Evolutionary conservation across 2,888 invertebrate genomes (phyloP).

Genomic region (Pachliopta kotzebuea): DNA sequence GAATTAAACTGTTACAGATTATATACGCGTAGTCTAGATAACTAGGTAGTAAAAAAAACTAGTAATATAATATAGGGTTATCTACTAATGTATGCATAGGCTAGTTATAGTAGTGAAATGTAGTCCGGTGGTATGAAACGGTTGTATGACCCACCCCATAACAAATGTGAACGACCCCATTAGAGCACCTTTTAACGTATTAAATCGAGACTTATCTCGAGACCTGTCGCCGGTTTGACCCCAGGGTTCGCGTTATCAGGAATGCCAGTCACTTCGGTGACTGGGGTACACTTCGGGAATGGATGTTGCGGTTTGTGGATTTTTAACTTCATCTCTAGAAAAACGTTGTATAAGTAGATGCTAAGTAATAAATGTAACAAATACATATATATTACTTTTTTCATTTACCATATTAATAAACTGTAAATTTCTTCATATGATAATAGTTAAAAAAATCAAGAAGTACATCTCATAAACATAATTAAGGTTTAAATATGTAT

Average conservation of each 20-base stretch:
- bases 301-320: conserved; percentile 47
- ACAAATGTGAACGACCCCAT: conserved; percentile 75
- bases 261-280: conserved; percentile 63
- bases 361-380: background rate
- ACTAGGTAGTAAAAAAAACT: background rate
- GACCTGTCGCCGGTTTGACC: conserved; percentile 43
- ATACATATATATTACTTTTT: background rate
- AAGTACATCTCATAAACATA: too few species aligned
- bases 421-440: background rate
- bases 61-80: background rate
- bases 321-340: conserved; percentile 35
- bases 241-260: conserved; percentile 46
- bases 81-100: conserved; percentile 26
- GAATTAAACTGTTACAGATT: too few species aligned
- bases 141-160: conserved; percentile 47
- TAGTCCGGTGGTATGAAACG: conserved; percentile 6
- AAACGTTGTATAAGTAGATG: background rate
- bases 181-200: conserved; percentile 78
- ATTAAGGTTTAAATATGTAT: too few species aligned
- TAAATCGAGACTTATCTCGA: conserved; percentile 71
- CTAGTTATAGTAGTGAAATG: conserved; percentile 23
- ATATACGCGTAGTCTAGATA: background rate
- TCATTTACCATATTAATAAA: background rate
- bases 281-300: conserved; percentile 37
- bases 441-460: too few species aligned